Base-by-base conservation (phyloP, 2,888 invertebrate genomes). In the Orchesellides sinensis region DNA sequence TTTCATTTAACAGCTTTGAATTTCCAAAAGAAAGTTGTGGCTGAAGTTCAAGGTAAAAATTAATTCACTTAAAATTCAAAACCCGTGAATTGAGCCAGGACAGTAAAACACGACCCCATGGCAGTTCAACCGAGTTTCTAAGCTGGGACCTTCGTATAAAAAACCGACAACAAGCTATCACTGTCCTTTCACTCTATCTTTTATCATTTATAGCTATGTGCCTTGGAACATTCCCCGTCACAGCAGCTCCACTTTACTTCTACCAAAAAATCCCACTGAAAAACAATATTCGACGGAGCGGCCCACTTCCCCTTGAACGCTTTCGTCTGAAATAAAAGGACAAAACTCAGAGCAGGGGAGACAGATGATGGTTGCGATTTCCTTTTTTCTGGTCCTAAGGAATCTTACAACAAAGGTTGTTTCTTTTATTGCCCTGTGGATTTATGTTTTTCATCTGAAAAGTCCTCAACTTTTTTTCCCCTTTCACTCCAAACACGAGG, bases 351-450 rank as follows among this genome's bases (percentile, higher is more conserved):
- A 70, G 70, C 59, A 66, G 47, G 61, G 59, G 49, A 65, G 63
- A 63, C 59, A 73, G 72, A 59, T 56, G 56, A 70, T 73, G 49
- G 74, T 69, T 56, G 61, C 68, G 61, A 59, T 72, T 47, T 65
- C 74, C 49, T 61, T 35, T 74, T 29, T 65, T 65, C 74, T 52
- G n/a, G 19, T 52, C 14, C 65, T 54, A 65, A 49, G 56, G 66
- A 75, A 72, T 75, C 40, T 27, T 63, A 23, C 68, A 47, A 70
- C n/a, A 56, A 75, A 68, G 69, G 23, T 69, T 75, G 75, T 77
- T 80, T 56, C 74, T 83, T 83, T 84, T 84, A 85, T 84, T 85
- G 80, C 83, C 78, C 81, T 80, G 54, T 52, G 82, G 81, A 84
- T 84, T 84, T 83, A 85, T 84, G 79, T 70, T 54, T 69, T 79